Conservation (phyloP, 2,888 invertebrate genomes). For the Oligia latruncula region DNA sequence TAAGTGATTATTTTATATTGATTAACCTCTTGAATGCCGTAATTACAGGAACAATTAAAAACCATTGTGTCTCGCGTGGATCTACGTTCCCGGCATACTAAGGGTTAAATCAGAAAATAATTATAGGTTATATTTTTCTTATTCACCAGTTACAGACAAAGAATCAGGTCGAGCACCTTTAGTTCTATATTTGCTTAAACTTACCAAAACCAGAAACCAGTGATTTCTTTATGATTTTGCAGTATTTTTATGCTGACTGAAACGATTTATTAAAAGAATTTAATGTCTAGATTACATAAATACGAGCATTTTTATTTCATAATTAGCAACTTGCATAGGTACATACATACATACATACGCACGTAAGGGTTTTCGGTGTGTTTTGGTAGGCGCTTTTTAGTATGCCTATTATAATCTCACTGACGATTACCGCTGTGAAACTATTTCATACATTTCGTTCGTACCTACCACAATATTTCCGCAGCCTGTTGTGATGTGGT, state of each 20-base stretch:
- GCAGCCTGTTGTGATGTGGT: not conserved
- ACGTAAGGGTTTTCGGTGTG: not conserved
- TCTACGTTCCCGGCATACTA: too few species aligned
- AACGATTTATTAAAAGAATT: not conserved
- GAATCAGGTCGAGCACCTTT: not conserved
- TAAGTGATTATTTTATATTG: slow-evolving; percentile 29
- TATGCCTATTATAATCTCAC: not conserved
- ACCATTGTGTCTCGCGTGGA: too few species aligned
- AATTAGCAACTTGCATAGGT: not conserved
- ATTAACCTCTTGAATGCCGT: not conserved
- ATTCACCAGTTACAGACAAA: not conserved
- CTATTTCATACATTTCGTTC: not conserved
- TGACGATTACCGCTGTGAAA: not conserved
- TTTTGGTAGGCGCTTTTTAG: slow-evolving; percentile 36
- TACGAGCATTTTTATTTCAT: not conserved
- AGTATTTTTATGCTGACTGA: not conserved
- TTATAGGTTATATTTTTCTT: not conserved
- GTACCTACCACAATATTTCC: not conserved
- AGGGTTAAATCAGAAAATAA: slow-evolving; percentile 14
- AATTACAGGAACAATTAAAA: too few species aligned
- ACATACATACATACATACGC: not conserved
- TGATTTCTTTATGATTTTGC: slow-evolving; percentile 18
- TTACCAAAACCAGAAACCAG: not conserved
- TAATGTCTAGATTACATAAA: not conserved
- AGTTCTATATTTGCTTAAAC: not conserved